These are phyloP conservation scores for Polia nebulosa DNA, from an alignment of 2,888 invertebrate species.

Conservation along the genomic window DNA sequence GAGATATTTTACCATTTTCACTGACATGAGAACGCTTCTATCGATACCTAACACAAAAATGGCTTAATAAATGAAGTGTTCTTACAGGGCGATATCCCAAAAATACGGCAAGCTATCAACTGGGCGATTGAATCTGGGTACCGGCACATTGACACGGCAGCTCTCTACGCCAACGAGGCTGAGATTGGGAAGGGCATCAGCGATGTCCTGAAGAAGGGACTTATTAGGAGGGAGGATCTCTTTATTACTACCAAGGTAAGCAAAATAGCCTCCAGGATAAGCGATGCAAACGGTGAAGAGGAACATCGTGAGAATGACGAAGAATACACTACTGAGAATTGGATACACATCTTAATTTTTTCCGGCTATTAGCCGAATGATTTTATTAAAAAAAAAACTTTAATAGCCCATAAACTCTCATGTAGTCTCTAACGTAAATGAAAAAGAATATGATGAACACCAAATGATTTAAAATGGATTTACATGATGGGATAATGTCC, in stretches of 20 bases:
- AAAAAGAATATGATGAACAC: too few relatives aligned
- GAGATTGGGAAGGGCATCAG: conserved; percentile 89
- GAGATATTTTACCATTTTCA: too few relatives aligned
- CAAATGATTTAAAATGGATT: neutral
- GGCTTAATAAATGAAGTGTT: neutral
- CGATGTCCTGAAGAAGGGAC: conserved; percentile 85
- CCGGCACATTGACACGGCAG: conserved; percentile 82
- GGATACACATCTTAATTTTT: neutral
- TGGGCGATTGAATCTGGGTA: conserved; percentile 80
- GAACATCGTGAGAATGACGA: conserved; percentile 1
- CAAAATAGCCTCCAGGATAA: neutral
- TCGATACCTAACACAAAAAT: too few relatives aligned
- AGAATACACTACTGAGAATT: neutral
- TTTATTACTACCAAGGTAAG: conserved; percentile 82
- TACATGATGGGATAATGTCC: neutral
- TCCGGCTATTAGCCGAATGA: neutral
- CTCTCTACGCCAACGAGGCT: conserved; percentile 77
- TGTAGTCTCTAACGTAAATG: neutral
- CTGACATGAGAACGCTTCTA: too few relatives aligned
- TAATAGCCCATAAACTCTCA: neutral
- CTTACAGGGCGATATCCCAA: conserved; percentile 72
- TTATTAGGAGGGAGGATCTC: conserved; percentile 83
- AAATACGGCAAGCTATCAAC: conserved; percentile 71
- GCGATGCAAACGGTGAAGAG: neutral
- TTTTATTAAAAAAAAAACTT: neutral